Base-by-base conservation (phyloP, 2,888 invertebrate species). In the Piscicola geometra region DNA sequence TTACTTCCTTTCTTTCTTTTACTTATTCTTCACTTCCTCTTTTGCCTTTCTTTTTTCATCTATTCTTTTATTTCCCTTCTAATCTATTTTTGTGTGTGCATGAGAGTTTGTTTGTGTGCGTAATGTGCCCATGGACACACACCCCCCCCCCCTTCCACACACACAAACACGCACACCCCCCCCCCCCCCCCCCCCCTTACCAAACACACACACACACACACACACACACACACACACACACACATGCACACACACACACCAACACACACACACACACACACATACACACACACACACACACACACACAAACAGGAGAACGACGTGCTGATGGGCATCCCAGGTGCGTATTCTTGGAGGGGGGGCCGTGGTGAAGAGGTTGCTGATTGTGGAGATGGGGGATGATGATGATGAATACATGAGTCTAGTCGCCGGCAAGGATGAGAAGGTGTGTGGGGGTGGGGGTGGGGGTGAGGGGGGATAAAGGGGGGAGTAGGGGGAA, bases 241-340 rank as follows among this genome's bases (percentile, higher is more conserved):
- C n/a, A n/a, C n/a, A n/a, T n/a, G n/a, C n/a, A n/a, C 50, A 47
- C 12, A 9, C 50, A 47, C 50, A 15, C 50, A 47, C 50, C 50
- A 47, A 47, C 50, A 15, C 9, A 9, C 50, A 47, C 9, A 15
- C 50, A 9, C 9, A 9, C 21, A 47, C 50, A 9, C 50, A 47
- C 50, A 9, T 15, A 15, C 50, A 47, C 50, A 15, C 50, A 47
- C 50, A 9, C 21, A 47, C 50, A 9, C 50, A 47, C 50, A 47
- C 50, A 9, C 15, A 47, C 36, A 9, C 9, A n/a, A 32, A 1
- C n/a, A 74, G 74, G 41, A 66, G n/a, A 36, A 60, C 36, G 32
- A 41, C 30, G n/a, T 66, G 25, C 33, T 74, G 66, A 12, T 74
- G 5, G 74, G 74, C 35, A 33, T 36, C 2, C 74, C 74, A 15